Conservation (phyloP, 1,140 invertebrate species). For the Drosophila baimaii region DNA sequence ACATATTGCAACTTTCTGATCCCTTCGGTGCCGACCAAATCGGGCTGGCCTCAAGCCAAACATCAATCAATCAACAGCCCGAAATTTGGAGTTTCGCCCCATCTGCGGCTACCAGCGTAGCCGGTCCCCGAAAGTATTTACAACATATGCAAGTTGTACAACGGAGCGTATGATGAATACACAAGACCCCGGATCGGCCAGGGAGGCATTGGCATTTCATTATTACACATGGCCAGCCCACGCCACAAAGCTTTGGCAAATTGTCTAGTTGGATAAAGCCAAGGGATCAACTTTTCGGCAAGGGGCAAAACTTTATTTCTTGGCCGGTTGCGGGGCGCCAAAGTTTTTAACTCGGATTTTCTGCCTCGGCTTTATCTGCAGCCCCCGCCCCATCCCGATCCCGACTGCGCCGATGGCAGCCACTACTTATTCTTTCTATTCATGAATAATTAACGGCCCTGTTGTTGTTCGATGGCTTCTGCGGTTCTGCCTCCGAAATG, state of each 20-base stretch:
- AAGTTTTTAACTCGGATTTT: constrained; percentile 62
- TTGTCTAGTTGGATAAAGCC: constrained; percentile 74
- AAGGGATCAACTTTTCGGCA: constrained; percentile 65
- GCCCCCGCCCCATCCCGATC: constrained; percentile 5
- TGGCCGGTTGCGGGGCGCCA: constrained; percentile 42
- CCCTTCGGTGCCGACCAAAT: constrained; percentile 58
- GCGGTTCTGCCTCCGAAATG: constrained; percentile 61
- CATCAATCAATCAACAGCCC: constrained; percentile 74
- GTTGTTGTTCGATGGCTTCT: constrained; percentile 73
- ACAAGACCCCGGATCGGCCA: constrained; percentile 29
- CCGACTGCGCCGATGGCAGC: constrained; percentile 11
- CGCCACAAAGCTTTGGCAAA: constrained; percentile 51
- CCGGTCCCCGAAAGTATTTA: constrained; percentile 66
- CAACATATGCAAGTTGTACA: constrained; percentile 76
- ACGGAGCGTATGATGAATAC: constrained; percentile 73
- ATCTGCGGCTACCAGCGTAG: constrained; percentile 47
- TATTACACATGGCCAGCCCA: constrained; percentile 67
- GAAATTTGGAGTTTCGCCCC: constrained; percentile 6
- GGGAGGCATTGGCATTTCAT: constrained; percentile 66
- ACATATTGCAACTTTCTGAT: constrained; percentile 78
- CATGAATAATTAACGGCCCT: constrained; percentile 81
- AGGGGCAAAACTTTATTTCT: constrained; percentile 52
- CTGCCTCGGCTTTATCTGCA: constrained; percentile 42
- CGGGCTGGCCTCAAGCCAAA: constrained; percentile 65
- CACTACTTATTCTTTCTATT: constrained; percentile 57